These are phyloP conservation scores for Apeira syringaria DNA, from an alignment of 2,888 invertebrate genomes.

Conservation along the genomic window DNA sequence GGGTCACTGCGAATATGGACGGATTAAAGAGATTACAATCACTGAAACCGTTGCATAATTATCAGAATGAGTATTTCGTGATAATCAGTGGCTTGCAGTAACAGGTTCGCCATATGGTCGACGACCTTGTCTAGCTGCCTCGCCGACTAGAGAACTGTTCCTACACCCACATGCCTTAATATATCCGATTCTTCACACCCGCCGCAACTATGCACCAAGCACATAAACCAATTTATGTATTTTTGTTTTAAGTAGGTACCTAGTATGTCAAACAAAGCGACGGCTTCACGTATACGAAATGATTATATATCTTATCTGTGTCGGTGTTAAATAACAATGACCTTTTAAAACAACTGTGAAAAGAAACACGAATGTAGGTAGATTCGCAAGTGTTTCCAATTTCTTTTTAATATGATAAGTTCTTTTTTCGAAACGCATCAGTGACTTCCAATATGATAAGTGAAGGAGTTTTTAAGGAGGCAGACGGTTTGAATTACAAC, in stretches of 20 bases:
- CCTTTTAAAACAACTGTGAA: conserved; percentile 35
- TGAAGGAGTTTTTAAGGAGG: conserved; percentile 12
- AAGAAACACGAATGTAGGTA: conserved; percentile 4
- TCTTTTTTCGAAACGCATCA: conserved; percentile 15
- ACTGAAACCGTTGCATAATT: conserved; percentile 41
- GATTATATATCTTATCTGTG: conserved; percentile 42
- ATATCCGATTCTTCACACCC: conserved; percentile 52
- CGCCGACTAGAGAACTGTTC: conserved; percentile 54
- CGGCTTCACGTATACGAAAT: conserved; percentile 28
- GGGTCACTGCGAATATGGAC: conserved; percentile 34
- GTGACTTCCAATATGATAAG: conserved; percentile 4
- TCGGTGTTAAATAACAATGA: conserved; percentile 40
- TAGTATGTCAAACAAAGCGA: conserved; percentile 28
- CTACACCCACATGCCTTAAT: conserved; percentile 53
- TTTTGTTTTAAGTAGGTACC: conserved; percentile 4
- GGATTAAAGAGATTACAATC: conserved; percentile 38
- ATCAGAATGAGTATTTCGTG: conserved; percentile 40
- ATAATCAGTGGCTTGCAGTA: conserved; percentile 35
- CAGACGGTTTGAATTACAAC: conserved; percentile 31
- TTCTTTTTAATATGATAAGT: conserved; percentile 20
- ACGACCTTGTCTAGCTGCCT: conserved; percentile 57
- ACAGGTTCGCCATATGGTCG: conserved; percentile 71
- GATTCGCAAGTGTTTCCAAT: conserved; percentile 20
- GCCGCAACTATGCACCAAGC: conserved; percentile 19
- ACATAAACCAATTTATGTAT: conserved; percentile 25